phyloP scores from a whole-genome alignment of 1,140 invertebrate species.

The Meloidogyne hapla region DNA sequence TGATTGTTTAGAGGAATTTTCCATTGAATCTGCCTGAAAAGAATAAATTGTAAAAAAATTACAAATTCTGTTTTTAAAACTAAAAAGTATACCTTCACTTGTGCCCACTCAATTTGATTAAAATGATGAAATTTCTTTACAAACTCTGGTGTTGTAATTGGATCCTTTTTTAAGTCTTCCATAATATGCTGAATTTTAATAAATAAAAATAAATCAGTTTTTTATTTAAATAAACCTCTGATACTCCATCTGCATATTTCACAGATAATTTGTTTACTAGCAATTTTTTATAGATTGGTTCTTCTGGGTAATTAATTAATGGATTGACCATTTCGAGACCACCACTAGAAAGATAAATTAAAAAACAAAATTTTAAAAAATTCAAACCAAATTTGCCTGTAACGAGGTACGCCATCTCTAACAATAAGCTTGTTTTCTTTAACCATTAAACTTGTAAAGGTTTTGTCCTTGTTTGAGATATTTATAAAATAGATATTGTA shows the following conservation, averaged over 20 bases:
- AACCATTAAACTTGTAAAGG: too few species aligned
- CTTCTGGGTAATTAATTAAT: not conserved
- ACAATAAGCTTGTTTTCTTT: too few species aligned
- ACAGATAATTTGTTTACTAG: not conserved
- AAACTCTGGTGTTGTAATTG: not conserved
- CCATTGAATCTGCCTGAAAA: not conserved
- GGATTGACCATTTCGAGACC: not conserved
- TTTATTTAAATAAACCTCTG: not conserved
- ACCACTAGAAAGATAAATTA: not conserved
- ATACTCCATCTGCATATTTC: not conserved
- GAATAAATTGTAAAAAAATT: too few species aligned
- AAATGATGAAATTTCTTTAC: not conserved
- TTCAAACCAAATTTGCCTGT: too few species aligned
- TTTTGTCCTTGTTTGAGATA: too few species aligned
- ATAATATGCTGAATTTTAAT: not conserved
- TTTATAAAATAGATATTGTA: too few species aligned
- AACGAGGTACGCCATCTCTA: too few species aligned
- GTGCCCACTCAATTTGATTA: not conserved
- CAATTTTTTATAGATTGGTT: not conserved
- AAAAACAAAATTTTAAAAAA: too few species aligned
- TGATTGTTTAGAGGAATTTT: not conserved
- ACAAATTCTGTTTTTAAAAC: not conserved
- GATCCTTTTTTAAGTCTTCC: not conserved
- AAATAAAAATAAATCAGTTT: not conserved
- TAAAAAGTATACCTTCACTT: not conserved